Conservation (phyloP, 2,797 vertebrate genomes). For the Lepilemur septentrionalis region DNA sequence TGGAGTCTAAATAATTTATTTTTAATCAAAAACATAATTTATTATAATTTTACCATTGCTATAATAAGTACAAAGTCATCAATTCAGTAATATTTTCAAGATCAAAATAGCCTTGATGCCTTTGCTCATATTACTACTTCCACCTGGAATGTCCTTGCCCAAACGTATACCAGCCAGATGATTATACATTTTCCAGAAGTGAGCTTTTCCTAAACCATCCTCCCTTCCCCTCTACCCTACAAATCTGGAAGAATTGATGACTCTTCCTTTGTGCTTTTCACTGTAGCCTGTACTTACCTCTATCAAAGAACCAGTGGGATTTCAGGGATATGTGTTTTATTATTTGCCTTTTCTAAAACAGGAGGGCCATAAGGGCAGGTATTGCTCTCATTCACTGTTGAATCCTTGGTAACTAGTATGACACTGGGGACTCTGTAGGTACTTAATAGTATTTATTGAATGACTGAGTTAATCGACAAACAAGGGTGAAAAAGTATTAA, state of each 20-base stretch:
- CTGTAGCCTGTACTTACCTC: not conserved
- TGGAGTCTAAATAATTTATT: conserved; percentile 25
- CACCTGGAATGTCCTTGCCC: not conserved
- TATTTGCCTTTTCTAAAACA: not conserved
- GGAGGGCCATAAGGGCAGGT: not conserved
- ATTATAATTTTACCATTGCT: not conserved
- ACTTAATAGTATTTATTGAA: not conserved
- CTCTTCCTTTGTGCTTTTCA: not conserved
- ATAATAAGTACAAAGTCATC: not conserved
- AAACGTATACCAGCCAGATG: not conserved
- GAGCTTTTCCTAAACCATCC: not conserved
- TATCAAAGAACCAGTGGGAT: not conserved
- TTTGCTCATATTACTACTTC: not conserved
- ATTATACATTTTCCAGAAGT: not conserved
- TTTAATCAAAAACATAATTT: not conserved
- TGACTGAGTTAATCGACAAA: not conserved
- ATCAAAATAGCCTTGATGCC: not conserved
- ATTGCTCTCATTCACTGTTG: not conserved
- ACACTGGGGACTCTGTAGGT: not conserved
- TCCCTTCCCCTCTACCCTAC: not conserved
- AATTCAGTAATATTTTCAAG: not conserved
- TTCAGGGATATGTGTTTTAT: not conserved
- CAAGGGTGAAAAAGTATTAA: not conserved
- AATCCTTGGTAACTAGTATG: not conserved
- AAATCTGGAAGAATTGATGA: not conserved